These are phyloP conservation scores for Anisognathus igniventris DNA, from an alignment of 2,797 vertebrate genomes.

Conservation along the genomic window DNA sequence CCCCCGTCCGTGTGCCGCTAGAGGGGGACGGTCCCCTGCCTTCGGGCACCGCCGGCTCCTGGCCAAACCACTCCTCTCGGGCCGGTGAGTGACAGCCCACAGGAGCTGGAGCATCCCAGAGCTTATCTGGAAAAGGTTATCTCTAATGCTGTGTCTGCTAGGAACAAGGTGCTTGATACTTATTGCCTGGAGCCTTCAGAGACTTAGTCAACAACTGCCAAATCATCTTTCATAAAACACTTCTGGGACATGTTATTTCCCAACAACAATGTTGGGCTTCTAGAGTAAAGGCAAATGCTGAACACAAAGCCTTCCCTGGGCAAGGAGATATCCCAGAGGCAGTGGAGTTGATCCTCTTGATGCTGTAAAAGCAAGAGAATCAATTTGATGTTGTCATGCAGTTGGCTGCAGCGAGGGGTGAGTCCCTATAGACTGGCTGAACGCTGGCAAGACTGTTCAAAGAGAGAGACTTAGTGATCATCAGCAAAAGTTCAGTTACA, in stretches of 20 bases:
- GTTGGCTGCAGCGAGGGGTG: background rate
- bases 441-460: background rate
- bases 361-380: background rate
- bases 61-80: fast-evolving
- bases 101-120: background rate
- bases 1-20: background rate
- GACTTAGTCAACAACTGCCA: background rate
- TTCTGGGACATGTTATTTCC: background rate
- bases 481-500: background rate
- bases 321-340: background rate
- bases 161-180: background rate
- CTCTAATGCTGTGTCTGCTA: background rate
- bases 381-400: background rate
- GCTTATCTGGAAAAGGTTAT: background rate
- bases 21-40: background rate
- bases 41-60: fast-evolving
- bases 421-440: background rate
- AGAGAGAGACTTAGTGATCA: background rate
- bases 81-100: fast-evolving
- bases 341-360: background rate
- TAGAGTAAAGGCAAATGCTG: background rate
- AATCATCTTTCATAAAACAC: background rate
- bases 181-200: background rate
- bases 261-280: fast-evolving
- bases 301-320: background rate